Evolutionary conservation across 1,140 invertebrate species (phyloP).

Genomic region (Uloborus diversus): DNA sequence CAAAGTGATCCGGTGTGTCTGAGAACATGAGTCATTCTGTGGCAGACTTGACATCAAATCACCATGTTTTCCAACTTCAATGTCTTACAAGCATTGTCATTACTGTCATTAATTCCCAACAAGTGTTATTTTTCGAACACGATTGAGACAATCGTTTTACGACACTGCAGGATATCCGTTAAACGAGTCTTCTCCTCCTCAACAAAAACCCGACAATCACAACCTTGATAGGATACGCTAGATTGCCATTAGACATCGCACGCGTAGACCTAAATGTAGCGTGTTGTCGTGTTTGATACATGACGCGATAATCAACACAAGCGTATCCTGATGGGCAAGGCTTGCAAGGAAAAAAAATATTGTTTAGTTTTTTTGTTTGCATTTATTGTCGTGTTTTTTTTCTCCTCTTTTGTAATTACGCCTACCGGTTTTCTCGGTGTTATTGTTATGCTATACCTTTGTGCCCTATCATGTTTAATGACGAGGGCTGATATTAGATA

Average conservation of each 20-base stretch:
- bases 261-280: conserved; percentile 18
- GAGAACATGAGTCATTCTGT: too few species aligned
- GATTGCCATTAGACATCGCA: not conserved
- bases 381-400: not conserved
- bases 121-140: not conserved
- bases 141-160: conserved; percentile 17
- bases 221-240: conserved; percentile 30
- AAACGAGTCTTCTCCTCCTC: not conserved
- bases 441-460: not conserved
- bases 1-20: too few species aligned
- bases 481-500: conserved; percentile 20
- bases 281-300: conserved; percentile 32
- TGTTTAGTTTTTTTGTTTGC: not conserved
- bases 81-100: too few species aligned
- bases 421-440: not conserved
- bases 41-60: too few species aligned
- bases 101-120: too few species aligned
- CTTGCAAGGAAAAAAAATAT: conserved; percentile 5
- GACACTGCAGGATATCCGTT: conserved; percentile 39
- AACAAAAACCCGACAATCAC: not conserved
- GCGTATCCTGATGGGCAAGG: conserved; percentile 10
- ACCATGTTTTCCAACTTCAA: too few species aligned
- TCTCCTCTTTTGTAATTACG: not conserved
- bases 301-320: conserved; percentile 12
- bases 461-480: not conserved